Base-by-base conservation (phyloP, 2,113 vertebrate species). In the Pterocles gutturalis region DNA sequence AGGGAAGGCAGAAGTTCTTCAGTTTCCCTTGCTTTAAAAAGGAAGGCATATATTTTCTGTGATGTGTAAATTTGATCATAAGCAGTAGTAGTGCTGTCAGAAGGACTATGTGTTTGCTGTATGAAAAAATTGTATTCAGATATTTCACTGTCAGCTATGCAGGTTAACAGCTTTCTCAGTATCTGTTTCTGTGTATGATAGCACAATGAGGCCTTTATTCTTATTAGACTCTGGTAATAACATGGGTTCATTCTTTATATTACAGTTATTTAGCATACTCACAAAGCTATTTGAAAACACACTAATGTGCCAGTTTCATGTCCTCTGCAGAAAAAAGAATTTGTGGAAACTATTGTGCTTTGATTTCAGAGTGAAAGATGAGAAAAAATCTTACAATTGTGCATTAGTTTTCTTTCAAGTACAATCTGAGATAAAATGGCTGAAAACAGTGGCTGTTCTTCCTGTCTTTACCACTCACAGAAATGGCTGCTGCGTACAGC, bases 381-480 rank as follows among this genome's bases (percentile, higher is more conserved):
- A 70, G 41, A 61, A 83, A 86, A 96, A 89, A 83, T 81, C 91
- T 94, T 93, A 96, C 75, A 34, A 80, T 86, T 95, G 38, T 89
- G 26, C 26, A 43, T 89, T 87, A 72, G 26, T 87, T 54, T 38
- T 75, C 69, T 29, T 81, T 95, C 60, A 94, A 89, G 71, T 80
- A 28, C 6, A 12, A 9, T 41, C 41, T 85, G 54, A 72, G 62
- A 46, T 43, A 49, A 94, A 95, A 83, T 53, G 70, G 20, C 65
- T 76, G 53, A 73, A 83, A 86, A 60, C 61, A 90, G 79, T 45
- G 51, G 17, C 75, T 90, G 36, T 90, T 94, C 43, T 83, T 94
- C 53, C 65, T 88, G 17, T 86, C 90, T 51, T 76, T 55, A 45
- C 21, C 25, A 33, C 31, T 84, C 33, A 77, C 55, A 89, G 84